These are phyloP conservation scores for Andricus curvator DNA, from an alignment of 2,888 invertebrate species.

Conservation along the genomic window DNA sequence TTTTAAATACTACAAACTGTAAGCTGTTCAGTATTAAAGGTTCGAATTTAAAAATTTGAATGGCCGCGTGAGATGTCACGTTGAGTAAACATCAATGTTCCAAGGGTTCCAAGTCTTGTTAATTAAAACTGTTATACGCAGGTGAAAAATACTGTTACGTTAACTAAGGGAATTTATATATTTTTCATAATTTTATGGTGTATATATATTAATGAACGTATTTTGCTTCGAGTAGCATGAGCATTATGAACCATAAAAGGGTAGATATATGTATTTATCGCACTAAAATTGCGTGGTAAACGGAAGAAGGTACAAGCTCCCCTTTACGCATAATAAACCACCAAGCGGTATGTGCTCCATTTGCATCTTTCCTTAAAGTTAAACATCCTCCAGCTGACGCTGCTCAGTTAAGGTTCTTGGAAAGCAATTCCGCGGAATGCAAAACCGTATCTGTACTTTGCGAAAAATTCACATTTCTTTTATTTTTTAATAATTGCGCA, in stretches of 20 bases:
- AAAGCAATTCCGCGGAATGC: slow-evolving; percentile 14
- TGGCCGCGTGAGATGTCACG: too few relatives aligned
- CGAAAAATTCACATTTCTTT: not conserved
- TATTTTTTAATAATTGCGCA: not conserved
- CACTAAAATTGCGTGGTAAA: slow-evolving; percentile 37
- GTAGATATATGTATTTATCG: slow-evolving; percentile 35
- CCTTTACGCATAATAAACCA: slow-evolving; percentile 39
- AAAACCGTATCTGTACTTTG: slow-evolving; percentile 1
- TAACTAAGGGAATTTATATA: not conserved
- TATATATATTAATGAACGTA: slow-evolving; percentile 30
- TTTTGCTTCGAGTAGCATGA: slow-evolving; percentile 7
- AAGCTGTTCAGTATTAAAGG: too few relatives aligned
- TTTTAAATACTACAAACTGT: too few relatives aligned
- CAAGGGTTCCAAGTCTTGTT: too few relatives aligned
- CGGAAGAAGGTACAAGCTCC: slow-evolving; percentile 30
- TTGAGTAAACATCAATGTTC: too few relatives aligned
- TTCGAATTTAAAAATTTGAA: too few relatives aligned
- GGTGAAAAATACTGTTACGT: not conserved
- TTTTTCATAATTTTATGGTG: slow-evolving; percentile 7
- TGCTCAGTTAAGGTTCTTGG: slow-evolving; percentile 23
- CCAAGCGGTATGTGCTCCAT: slow-evolving; percentile 28
- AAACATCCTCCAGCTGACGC: slow-evolving; percentile 38
- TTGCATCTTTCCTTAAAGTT: slow-evolving; percentile 33
- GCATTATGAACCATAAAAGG: slow-evolving; percentile 29
- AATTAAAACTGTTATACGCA: too few relatives aligned